Conservation (phyloP, 2,113 vertebrate genomes). For the Gnathonemus longibarbis region DNA sequence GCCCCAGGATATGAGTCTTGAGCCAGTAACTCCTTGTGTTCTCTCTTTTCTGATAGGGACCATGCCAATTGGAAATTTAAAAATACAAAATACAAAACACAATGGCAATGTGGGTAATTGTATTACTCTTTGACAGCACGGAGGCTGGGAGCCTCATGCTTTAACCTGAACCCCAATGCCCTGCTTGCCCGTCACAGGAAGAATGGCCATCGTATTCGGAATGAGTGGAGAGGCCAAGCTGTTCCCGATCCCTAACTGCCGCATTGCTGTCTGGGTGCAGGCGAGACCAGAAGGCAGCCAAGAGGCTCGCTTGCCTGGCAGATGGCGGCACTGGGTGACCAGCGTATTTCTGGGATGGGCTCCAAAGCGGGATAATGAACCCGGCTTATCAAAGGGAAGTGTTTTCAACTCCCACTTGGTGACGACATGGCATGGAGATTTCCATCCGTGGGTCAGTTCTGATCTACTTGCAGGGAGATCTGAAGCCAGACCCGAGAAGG, state of each 20-base stretch:
- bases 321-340: constrained; percentile 13
- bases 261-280: background rate
- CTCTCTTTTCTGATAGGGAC: background rate
- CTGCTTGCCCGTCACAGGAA: background rate
- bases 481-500: background rate
- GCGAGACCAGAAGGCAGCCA: constrained; percentile 10
- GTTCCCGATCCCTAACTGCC: background rate
- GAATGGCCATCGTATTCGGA: background rate
- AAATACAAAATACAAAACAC: background rate
- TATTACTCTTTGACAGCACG: background rate
- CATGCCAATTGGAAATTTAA: background rate
- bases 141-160: background rate
- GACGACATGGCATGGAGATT: constrained; percentile 7
- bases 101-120: background rate
- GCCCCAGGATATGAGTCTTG: background rate
- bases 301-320: background rate
- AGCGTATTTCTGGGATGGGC: background rate
- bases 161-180: background rate
- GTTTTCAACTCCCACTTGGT: background rate
- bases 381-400: background rate
- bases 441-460: background rate
- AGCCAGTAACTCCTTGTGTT: background rate
- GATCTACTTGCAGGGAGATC: background rate
- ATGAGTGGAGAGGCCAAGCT: background rate
- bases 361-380: constrained; percentile 4